Evolutionary conservation across 2,113 vertebrate genomes (phyloP), one percentile per base, ranked within the genome.

Genomic region (Brienomyrus brachyistius): DNA sequence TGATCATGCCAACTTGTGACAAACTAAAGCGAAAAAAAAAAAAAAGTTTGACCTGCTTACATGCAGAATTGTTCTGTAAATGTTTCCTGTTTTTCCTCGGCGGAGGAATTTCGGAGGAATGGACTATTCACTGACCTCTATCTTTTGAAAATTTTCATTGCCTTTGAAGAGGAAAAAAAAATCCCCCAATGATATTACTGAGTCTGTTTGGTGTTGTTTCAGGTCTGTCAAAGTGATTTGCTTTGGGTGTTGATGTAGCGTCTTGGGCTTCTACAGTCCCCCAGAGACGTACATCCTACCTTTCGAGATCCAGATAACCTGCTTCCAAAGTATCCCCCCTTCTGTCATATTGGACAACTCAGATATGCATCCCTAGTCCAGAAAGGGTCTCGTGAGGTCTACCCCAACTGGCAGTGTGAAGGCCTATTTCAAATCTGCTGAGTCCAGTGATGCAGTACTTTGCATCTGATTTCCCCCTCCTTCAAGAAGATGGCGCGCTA

Each of bases 131-230:
- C 45, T 84, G 82, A 84, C 82, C 82, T 84, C 2, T 48, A 84
- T 84, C 82, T 84, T 84, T 84, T 1, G 6, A 84, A 84, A 84
- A 31, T 52, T 86, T 54, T 86, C n/a, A 86, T 54, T 86, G 85
- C 85, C 85, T 86, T 86, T 86, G 85, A 86, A 54, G 50, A 52
- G 47, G 50, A 52, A 86, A 11, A 93, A 94, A 93, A 90, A 90
- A 88, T 90, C 92, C 95, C 95, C 94, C 96, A 95, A 96, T 96
- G 95, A 96, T 95, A 96, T 96, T 94, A 96, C 96, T 96, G 96
- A 95, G 96, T 95, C 95, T 96, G 96, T 96, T 96, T 96, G 95
- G 94, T 95, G 95, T 96, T 96, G 95, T 96, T 96, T 96, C 95
- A 95, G 95, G 94, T 95, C 94, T 95, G 95, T 96, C 96, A 95